Base-by-base conservation (phyloP, 2,888 invertebrate genomes). In the Euplagia quadripunctaria region DNA sequence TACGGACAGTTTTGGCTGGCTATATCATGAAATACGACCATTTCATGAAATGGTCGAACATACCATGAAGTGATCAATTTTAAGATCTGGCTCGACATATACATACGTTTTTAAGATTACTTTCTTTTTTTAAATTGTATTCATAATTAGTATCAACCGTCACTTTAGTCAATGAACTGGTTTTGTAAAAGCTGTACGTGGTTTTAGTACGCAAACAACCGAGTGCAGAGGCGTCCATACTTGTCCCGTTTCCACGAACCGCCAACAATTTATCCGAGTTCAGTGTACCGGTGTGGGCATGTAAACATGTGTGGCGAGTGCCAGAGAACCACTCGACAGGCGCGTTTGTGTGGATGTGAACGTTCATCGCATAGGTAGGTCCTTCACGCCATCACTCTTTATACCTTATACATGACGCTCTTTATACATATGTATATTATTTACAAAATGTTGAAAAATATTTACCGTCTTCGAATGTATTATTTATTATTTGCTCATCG, bases 261-360 rank as follows among this genome's bases (percentile, higher is more conserved):
- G 86, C 86, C 87, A 89, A 88, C 92, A 89, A 91, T 92, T 92
- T 91, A 92, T 91, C 90, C 85, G 89, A 88, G 94, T 93, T 94
- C 94, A 93, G 88, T 93, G 93, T 88, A 92, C 93, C 85, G 84
- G 82, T 85, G 89, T 87, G 80, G 80, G 85, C 84, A 82, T 86
- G 88, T 90, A 90, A 90, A 91, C 91, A 92, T 88, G 77, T 83
- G 85, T 82, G 78, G 80, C 76, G 76, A 79, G 76, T 82, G 85
- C 82, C 82, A 85, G 78, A 78, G 77, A 77, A 76, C 71, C 71
- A 80, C 80, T 81, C 78, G 75, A 75, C 70, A 70, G 71, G 58
- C 79, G 76, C 76, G 73, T 68, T 51, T 79, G 77, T 84, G 77
- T 79, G 78, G 68, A 72, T 74, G 71, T 79, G 72, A 81, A 77